These are phyloP conservation scores for Aulostomus chinensis DNA, from an alignment of 2,797 vertebrate genomes.

Conservation along the genomic window DNA sequence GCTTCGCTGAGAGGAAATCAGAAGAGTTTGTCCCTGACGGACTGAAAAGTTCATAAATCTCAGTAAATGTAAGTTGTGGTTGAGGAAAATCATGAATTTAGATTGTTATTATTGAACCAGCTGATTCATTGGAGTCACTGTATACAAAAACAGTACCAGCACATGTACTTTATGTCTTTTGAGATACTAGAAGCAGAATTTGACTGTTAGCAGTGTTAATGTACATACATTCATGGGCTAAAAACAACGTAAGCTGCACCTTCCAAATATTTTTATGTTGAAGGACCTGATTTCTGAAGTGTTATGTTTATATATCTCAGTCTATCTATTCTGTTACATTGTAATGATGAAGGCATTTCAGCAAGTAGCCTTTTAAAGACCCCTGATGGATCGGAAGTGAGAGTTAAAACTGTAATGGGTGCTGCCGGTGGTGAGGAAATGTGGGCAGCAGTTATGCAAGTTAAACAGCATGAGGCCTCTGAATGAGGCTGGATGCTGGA, in stretches of 20 bases:
- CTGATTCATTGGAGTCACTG: slow-evolving; percentile 13
- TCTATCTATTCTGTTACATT: slow-evolving; percentile 48
- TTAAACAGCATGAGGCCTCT: slow-evolving; percentile 35
- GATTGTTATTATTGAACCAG: background rate
- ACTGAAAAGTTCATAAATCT: slow-evolving; percentile 2
- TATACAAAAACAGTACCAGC: slow-evolving; percentile 32
- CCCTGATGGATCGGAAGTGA: slow-evolving; percentile 18
- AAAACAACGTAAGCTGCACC: slow-evolving; percentile 29
- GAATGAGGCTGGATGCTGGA: slow-evolving; percentile 27
- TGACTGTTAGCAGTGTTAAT: slow-evolving; percentile 10
- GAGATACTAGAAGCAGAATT: slow-evolving; percentile 17
- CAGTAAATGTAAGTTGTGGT: background rate
- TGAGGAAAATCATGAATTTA: slow-evolving; percentile 6
- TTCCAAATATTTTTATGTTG: slow-evolving; percentile 17
- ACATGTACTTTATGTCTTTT: slow-evolving; percentile 32
- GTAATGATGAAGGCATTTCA: slow-evolving; percentile 35
- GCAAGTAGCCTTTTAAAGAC: slow-evolving; percentile 37
- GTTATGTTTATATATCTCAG: slow-evolving; percentile 40
- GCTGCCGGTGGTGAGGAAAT: slow-evolving; percentile 22
- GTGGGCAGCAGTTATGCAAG: slow-evolving; percentile 20
- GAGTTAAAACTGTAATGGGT: slow-evolving; percentile 22
- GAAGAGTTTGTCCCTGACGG: slow-evolving; percentile 6
- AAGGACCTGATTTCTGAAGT: slow-evolving; percentile 48
- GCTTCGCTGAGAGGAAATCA: slow-evolving; percentile 12
- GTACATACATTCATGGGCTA: slow-evolving; percentile 10